Evolutionary conservation across 1,140 invertebrate genomes (phyloP), one percentile per base, ranked within the genome.

Genomic region (Orchestia grillus): DNA sequence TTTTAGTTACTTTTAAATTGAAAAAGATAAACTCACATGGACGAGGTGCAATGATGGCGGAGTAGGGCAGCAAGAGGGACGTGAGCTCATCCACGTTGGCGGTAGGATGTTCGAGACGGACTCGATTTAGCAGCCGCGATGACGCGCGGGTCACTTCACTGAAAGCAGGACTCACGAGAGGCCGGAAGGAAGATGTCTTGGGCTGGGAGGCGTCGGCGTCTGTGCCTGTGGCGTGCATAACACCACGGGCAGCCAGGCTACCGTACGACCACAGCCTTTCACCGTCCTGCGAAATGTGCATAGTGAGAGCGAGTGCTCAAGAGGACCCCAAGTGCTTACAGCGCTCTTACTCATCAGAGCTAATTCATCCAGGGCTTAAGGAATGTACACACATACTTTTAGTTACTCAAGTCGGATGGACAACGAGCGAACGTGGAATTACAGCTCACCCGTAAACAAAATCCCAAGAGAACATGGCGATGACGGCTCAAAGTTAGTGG

Each of bases 161-260:
- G 44, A 45, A 94, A 8, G 92, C 92, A 36, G 92, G 92, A 45
- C 92, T 8, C 43, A 94, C 92, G 40, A 94, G 92, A 4, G 43
- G 92, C 15, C 92, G 92, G 44, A 94, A 94, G 40, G 92, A 0
- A 44, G 92, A 94, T 3, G 44, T 94, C 44, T 36, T 44, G 43
- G 92, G 44, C 44, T 44, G 43, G 4, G 40, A 40, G 1, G 43
- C 43, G 23, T n/a, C 44, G 23, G 6, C 43, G 43, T 47, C 92
- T 44, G 36, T n/a, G 92, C 92, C 92, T 15, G 92, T 94, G 44
- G 92, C 92, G 44, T 94, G 92, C 92, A 94, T 94, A 40, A 94
- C 92, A 1, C 92, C 92, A 3, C 92, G 92, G 43, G 44, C 92
- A 15, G 92, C 92, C 6, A 94, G 0, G 92, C 92, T 94, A 8